phyloP scores from a whole-genome alignment of 2,888 invertebrate genomes.

The Dione vanillae region DNA sequence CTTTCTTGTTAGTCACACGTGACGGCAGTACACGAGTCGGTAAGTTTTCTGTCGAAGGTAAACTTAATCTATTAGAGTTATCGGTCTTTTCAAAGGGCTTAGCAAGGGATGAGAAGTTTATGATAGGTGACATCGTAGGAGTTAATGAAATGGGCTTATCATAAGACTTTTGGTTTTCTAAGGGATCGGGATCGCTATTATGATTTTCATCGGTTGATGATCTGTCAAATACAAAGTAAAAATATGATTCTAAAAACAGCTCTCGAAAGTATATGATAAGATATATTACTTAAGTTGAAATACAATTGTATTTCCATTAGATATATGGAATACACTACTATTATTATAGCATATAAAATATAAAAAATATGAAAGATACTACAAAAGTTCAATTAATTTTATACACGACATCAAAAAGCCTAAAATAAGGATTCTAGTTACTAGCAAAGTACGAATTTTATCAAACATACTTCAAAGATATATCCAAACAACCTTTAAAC shows the following conservation, averaged over 20 bases:
- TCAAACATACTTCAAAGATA: neutral
- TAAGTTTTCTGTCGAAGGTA: slow-evolving; percentile 66
- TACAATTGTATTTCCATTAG: slow-evolving; percentile 7
- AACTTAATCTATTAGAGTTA: slow-evolving; percentile 67
- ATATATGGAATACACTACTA: neutral
- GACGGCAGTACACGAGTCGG: slow-evolving; percentile 60
- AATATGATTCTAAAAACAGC: slow-evolving; percentile 77
- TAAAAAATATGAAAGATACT: slow-evolving; percentile 40
- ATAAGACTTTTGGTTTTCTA: slow-evolving; percentile 75
- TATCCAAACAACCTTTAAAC: slow-evolving; percentile 64
- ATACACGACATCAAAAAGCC: slow-evolving; percentile 35
- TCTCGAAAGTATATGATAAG: slow-evolving; percentile 42
- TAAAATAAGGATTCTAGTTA: slow-evolving; percentile 5
- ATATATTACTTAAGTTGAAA: slow-evolving; percentile 24
- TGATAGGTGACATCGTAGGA: slow-evolving; percentile 61
- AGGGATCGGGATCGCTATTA: slow-evolving; percentile 66
- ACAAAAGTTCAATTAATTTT: slow-evolving; percentile 44
- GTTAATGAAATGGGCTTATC: slow-evolving; percentile 63
- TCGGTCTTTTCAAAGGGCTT: slow-evolving; percentile 81
- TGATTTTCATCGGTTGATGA: slow-evolving; percentile 82
- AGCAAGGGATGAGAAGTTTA: slow-evolving; percentile 77
- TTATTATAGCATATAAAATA: neutral
- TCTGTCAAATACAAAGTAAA: slow-evolving; percentile 84
- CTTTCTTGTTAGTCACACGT: slow-evolving; percentile 67
- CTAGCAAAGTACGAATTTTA: slow-evolving; percentile 12